phyloP scores from a whole-genome alignment of 2,888 invertebrate species.

The Agriopis leucophaearia region DNA sequence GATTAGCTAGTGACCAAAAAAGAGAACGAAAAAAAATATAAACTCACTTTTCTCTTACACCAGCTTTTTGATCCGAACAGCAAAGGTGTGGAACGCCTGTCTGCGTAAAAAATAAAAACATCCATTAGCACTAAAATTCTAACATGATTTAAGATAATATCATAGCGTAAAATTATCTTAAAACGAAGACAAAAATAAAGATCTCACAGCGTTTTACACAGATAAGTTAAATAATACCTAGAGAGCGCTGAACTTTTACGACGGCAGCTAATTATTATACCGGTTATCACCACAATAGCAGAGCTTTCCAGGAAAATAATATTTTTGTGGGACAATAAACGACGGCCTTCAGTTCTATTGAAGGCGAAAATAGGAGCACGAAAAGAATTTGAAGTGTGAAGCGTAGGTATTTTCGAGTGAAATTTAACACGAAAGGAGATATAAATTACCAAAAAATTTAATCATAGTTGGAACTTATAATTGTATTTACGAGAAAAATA shows the following conservation, averaged over 20 bases:
- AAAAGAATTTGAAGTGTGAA: background rate
- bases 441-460: too few species aligned
- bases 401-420: background rate
- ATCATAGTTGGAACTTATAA: too few species aligned
- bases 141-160: background rate
- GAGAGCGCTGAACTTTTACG: slow-evolving; percentile 37
- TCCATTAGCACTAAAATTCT: too few species aligned
- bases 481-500: too few species aligned
- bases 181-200: slow-evolving; percentile 6
- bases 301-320: slow-evolving; percentile 35
- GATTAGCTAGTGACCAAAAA: too few species aligned
- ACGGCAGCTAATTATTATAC: slow-evolving; percentile 47
- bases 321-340: slow-evolving; percentile 50
- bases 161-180: background rate
- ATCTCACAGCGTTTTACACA: slow-evolving; percentile 12
- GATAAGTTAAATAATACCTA: slow-evolving; percentile 33
- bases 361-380: background rate
- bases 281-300: slow-evolving; percentile 45
- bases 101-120: too few species aligned
- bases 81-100: too few species aligned
- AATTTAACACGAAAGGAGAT: background rate
- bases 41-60: too few species aligned
- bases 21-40: too few species aligned
- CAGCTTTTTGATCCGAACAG: too few species aligned
- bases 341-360: slow-evolving; percentile 45